Evolutionary conservation across 2,113 vertebrate species (phyloP).

Genomic region (Dunckerocampus dactyliophorus): DNA sequence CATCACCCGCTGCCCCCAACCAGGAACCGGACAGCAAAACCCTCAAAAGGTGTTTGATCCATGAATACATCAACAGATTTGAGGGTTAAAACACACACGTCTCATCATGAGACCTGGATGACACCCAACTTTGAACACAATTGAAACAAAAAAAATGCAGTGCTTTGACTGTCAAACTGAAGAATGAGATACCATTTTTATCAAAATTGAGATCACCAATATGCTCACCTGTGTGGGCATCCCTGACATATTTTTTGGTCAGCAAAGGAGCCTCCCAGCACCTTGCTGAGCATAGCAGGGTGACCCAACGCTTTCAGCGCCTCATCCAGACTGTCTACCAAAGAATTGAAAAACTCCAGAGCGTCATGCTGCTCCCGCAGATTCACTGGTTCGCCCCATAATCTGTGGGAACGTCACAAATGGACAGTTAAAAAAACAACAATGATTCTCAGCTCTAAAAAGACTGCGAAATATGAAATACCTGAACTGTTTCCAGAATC

Average conservation of each 20-base stretch:
- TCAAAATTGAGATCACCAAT: neutral
- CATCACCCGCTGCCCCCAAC: no score
- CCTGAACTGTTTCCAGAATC: conserved; percentile 99
- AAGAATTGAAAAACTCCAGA: conserved; percentile 98
- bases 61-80: no score
- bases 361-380: conserved; percentile 96
- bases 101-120: no score
- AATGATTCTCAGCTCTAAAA: neutral
- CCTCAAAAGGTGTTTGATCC: no score
- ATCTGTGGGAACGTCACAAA: conserved; percentile 64
- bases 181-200: no score
- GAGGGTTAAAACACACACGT: no score
- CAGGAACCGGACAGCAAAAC: no score
- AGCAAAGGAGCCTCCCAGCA: conserved; percentile 97
- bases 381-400: conserved; percentile 98
- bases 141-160: no score
- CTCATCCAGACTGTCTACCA: conserved; percentile 99
- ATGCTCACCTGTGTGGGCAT: conserved; percentile 88
- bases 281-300: conserved; percentile 97
- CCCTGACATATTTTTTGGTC: conserved; percentile 99
- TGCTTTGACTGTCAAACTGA: no score
- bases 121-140: no score
- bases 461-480: conserved; percentile 37
- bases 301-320: conserved; percentile 97
- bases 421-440: neutral